Conservation (phyloP, 2,888 invertebrate genomes). For the Lycaena phlaeas region DNA sequence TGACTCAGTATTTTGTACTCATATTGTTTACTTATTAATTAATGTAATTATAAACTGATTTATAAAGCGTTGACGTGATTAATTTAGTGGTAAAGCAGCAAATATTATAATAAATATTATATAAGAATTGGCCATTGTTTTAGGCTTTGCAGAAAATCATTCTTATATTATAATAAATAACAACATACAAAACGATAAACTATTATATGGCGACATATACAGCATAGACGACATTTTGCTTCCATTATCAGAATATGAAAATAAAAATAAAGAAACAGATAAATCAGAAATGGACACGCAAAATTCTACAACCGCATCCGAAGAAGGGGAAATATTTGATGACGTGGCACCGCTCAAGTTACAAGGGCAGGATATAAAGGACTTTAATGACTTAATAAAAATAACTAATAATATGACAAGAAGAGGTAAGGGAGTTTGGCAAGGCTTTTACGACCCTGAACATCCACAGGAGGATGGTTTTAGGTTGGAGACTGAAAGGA, state of each 20-base stretch:
- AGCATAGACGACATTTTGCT: conserved; percentile 20
- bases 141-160: conserved; percentile 5
- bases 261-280: conserved; percentile 7
- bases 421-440: conserved; percentile 11
- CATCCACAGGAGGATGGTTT: conserved; percentile 11
- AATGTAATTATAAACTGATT: too few species aligned
- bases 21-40: too few species aligned
- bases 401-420: conserved; percentile 15
- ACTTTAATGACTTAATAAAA: conserved; percentile 19
- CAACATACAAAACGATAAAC: conserved; percentile 12
- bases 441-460: conserved; percentile 16
- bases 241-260: conserved; percentile 10
- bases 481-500: conserved; percentile 10
- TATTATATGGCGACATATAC: conserved; percentile 19
- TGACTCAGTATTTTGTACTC: too few species aligned
- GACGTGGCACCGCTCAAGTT: conserved; percentile 9
- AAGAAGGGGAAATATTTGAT: conserved; percentile 1
- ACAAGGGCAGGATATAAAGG: conserved; percentile 13
- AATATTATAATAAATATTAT: too few species aligned
- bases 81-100: too few species aligned
- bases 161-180: conserved; percentile 15
- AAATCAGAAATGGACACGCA: not conserved
- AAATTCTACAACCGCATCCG: not conserved
- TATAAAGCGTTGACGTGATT: too few species aligned
- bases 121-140: too few species aligned